Base-by-base conservation (phyloP, 2,113 vertebrate species). In the Tachuris rubrigastra region DNA sequence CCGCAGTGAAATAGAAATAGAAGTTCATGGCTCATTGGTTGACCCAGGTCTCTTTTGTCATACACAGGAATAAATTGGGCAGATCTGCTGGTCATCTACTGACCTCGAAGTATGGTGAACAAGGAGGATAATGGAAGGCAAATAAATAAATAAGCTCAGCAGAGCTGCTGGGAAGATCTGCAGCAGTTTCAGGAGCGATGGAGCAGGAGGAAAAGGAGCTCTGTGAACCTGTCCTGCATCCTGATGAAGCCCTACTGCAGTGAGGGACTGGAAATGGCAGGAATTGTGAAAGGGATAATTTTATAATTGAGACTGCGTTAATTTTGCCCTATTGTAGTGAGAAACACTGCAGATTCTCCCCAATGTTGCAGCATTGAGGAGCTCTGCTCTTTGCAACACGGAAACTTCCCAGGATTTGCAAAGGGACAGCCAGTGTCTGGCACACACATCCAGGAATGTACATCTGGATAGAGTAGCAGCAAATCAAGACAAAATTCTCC, bases 181-280 rank as follows among this genome's bases (percentile, higher is more conserved):
- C 39, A 0, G 88, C 68, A 37, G 31, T 37, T 62, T 89, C 73
- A 46, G 55, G 42, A 78, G 66, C 0, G 39, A 69, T 20, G 58
- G 49, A 94, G 37, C 5, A 35, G 67, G 84, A 92, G 80, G 62
- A 66, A 77, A 69, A 83, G 89, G 41, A 78, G 63, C 35, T 86
- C 66, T 75, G 80, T 39, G 77, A 87, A 94, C 73, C 85, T 89
- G 74, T 62, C 68, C 90, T 93, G 92, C 80, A 94, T 94, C 73
- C 85, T 31, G 59, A 97, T 96, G 85, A 94, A 73, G 83, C n/a
- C 76, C 83, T 82, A 9, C 83, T 95, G 92, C 74, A 50, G 62
- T 10, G 39, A 95, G 79, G 59, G 65, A 44, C 76, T 96, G 50
- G 12, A 37, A 88, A 58, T 1, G 17, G 71, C 75, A 75, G 30